Evolutionary conservation across 2,888 invertebrate species (phyloP).

Genomic region (Mythimna vitellina): DNA sequence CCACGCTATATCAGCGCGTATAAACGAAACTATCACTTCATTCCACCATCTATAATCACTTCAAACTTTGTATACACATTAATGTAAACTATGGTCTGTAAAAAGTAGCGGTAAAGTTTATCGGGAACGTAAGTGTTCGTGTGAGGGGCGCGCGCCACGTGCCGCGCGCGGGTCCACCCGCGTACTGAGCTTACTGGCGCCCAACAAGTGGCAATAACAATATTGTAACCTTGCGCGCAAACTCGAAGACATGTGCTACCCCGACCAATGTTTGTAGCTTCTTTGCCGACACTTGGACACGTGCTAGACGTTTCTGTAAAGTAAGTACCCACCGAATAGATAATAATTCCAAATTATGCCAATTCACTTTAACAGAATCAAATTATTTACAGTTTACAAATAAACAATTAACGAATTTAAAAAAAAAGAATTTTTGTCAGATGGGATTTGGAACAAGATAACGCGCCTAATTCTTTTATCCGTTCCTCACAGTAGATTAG

Average conservation of each 20-base stretch:
- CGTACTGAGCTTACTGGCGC: conserved; percentile 87
- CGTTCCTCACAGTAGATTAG: too few relatives aligned
- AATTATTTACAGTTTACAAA: too few relatives aligned
- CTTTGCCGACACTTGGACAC: conserved; percentile 43
- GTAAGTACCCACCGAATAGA: background rate
- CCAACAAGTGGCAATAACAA: conserved; percentile 90
- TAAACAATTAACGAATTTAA: too few relatives aligned
- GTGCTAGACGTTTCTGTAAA: background rate
- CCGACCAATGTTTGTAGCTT: conserved; percentile 65
- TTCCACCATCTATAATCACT: conserved; percentile 56
- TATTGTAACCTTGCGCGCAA: conserved; percentile 86
- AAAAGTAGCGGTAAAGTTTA: conserved; percentile 75
- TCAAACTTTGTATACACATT: conserved; percentile 46
- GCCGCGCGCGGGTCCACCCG: conserved; percentile 84
- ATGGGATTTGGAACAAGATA: too few relatives aligned
- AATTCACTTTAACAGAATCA: too few relatives aligned
- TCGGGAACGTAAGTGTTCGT: conserved; percentile 72
- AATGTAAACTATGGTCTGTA: conserved; percentile 15
- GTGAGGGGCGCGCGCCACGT: conserved; percentile 67
- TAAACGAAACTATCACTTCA: conserved; percentile 48
- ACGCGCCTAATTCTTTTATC: too few relatives aligned
- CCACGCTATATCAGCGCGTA: conserved; percentile 60
- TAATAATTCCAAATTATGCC: background rate
- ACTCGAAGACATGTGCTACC: conserved; percentile 76
- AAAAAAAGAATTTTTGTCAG: too few relatives aligned